phyloP scores from a whole-genome alignment of 2,888 invertebrate species.

The Abscondita cerata region DNA sequence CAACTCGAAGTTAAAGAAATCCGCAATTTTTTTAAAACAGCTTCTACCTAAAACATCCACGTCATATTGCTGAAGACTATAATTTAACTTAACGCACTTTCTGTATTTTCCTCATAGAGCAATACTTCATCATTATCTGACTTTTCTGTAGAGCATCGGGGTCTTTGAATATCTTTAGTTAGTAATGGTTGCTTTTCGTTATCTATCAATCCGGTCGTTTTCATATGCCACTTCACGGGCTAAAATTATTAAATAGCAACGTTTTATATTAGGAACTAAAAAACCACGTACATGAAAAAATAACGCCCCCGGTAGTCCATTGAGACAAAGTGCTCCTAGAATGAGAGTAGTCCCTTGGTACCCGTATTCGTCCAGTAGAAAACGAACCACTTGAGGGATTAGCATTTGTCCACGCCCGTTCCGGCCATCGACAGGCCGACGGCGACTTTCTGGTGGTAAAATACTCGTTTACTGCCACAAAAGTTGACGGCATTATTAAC shows the following conservation, averaged over 20 bases:
- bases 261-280: constrained; percentile 23
- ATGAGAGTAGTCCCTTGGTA: constrained; percentile 70
- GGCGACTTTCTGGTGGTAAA: constrained; percentile 72
- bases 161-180: constrained; percentile 7
- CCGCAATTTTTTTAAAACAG: constrained; percentile 49
- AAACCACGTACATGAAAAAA: constrained; percentile 61
- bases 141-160: background rate
- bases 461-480: constrained; percentile 75
- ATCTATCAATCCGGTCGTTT: background rate
- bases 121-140: background rate
- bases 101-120: no score
- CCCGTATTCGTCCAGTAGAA: constrained; percentile 69
- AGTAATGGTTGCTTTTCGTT: constrained; percentile 19
- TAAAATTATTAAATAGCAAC: constrained; percentile 55
- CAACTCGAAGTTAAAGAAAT: constrained; percentile 69
- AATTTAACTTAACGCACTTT: background rate
- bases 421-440: constrained; percentile 79
- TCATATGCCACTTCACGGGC: constrained; percentile 66
- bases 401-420: constrained; percentile 78
- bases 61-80: background rate
- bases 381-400: constrained; percentile 74
- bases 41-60: constrained; percentile 4
- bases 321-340: constrained; percentile 68
- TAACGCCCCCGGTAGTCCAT: constrained; percentile 62
- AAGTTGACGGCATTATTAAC: constrained; percentile 73